A percentile compares a stretch with the other conserved stretches of the same genome.
Conservation (phyloP, 1,140 invertebrate species). For the Cephus cinctus region DNA sequence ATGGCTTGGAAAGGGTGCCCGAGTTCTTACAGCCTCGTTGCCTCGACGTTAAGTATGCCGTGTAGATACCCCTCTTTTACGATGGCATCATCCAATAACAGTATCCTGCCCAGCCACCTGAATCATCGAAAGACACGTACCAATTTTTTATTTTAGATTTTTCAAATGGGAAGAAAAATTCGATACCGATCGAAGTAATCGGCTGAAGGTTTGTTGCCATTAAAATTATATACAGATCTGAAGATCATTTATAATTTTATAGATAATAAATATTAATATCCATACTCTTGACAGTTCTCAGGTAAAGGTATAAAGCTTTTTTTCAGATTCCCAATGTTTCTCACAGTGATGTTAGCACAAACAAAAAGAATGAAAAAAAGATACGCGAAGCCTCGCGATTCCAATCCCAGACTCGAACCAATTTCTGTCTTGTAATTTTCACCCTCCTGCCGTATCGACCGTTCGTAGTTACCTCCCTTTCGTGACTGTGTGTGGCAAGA, state of each 20-base stretch:
- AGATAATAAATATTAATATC: no score
- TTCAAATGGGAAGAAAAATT: no score
- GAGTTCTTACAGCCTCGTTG: background rate
- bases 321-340: no score
- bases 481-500: constrained; percentile 15
- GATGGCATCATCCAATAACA: background rate
- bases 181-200: no score
- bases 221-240: no score
- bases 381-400: background rate
- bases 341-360: background rate
- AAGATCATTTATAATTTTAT: no score
- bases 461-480: constrained; percentile 14
- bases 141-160: no score
- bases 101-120: background rate
- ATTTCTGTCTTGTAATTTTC: constrained; percentile 14
- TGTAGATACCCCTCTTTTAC: background rate
- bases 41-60: background rate
- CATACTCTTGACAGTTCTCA: no score
- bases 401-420: constrained; percentile 29
- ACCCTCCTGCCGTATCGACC: constrained; percentile 44
- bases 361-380: background rate
- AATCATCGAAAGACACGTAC: no score
- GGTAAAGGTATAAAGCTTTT: no score
- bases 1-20: constrained; percentile 23
- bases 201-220: no score